Conservation (phyloP, 2,888 invertebrate species). For the Meteorus cinctellus region DNA sequence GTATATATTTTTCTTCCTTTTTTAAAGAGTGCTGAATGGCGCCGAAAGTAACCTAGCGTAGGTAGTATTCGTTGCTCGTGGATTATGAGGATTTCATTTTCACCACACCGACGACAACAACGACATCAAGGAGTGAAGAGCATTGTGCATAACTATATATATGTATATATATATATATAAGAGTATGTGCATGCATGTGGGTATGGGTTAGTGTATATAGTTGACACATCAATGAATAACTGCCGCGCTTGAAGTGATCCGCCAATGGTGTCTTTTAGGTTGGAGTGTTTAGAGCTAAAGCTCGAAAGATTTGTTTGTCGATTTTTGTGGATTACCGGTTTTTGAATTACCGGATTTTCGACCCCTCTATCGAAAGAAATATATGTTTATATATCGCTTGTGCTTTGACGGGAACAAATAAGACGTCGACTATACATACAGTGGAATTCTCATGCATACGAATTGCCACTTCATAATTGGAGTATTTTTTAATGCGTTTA, state of each 20-base stretch:
- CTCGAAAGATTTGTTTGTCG: constrained; percentile 53
- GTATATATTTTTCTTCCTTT: not conserved
- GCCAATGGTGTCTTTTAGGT: constrained; percentile 18
- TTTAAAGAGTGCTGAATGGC: not conserved
- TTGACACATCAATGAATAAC: constrained; percentile 13
- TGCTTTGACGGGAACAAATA: not conserved
- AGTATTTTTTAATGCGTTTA: too few species aligned
- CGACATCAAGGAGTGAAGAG: constrained; percentile 25
- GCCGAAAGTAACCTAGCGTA: not conserved
- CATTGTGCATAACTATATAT: not conserved
- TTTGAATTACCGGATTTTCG: constrained; percentile 54
- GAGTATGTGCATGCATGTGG: not conserved
- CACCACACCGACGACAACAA: constrained; percentile 3
- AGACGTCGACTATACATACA: not conserved
- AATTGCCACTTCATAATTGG: too few species aligned
- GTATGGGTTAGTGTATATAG: not conserved
- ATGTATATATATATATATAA: not conserved
- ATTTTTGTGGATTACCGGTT: constrained; percentile 52
- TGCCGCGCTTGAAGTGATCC: constrained; percentile 18
- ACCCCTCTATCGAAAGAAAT: constrained; percentile 20
- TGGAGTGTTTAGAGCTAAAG: not conserved
- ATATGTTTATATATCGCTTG: not conserved
- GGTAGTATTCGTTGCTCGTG: constrained; percentile 4
- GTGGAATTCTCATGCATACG: too few species aligned
- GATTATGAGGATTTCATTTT: constrained; percentile 38